These are phyloP conservation scores for Cephonodes hylas DNA, from an alignment of 2,888 invertebrate genomes.

Conservation along the genomic window DNA sequence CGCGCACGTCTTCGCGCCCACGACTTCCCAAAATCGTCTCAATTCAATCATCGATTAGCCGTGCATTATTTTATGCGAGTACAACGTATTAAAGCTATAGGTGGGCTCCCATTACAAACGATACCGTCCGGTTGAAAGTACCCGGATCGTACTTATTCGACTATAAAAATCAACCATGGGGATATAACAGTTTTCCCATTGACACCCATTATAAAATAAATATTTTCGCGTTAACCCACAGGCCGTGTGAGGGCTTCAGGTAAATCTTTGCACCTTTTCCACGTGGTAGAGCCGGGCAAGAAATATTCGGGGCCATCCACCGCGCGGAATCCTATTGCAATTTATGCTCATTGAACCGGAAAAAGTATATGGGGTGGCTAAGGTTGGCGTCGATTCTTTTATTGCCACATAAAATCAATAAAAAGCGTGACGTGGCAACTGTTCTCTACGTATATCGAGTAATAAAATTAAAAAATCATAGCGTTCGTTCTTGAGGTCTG, in stretches of 20 bases:
- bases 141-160: not conserved
- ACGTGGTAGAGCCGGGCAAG: slow-evolving; percentile 54
- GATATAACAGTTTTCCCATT: not conserved
- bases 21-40: slow-evolving; percentile 14
- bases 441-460: slow-evolving; percentile 39
- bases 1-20: slow-evolving; percentile 24
- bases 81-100: not conserved
- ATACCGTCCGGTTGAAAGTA: not conserved
- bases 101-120: not conserved
- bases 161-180: not conserved
- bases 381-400: slow-evolving; percentile 73
- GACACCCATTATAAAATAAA: slow-evolving; percentile 33
- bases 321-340: slow-evolving; percentile 77
- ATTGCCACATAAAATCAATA: slow-evolving; percentile 75
- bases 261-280: slow-evolving; percentile 71
- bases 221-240: slow-evolving; percentile 64
- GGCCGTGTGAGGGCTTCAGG: slow-evolving; percentile 53
- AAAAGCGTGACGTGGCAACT: slow-evolving; percentile 60
- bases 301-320: slow-evolving; percentile 69
- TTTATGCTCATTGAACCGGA: slow-evolving; percentile 77
- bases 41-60: not conserved
- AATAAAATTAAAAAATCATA: slow-evolving; percentile 49
- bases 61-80: not conserved
- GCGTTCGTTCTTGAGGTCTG: slow-evolving; percentile 32
- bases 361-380: slow-evolving; percentile 75